phyloP scores from a whole-genome alignment of 2,113 vertebrate species.

The Urocolius indicus region DNA sequence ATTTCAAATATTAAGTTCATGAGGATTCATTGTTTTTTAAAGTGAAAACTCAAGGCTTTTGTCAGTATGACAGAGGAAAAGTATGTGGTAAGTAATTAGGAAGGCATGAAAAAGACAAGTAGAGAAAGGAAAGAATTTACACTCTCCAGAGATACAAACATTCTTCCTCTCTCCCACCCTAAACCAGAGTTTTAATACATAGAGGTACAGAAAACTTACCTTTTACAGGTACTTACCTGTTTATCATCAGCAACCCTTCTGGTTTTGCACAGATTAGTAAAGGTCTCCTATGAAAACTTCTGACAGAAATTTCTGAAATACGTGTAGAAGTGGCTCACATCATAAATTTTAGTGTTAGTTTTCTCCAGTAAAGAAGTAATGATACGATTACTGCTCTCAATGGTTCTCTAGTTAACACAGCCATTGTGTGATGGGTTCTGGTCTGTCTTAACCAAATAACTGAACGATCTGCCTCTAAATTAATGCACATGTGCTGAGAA shows the following conservation, averaged over 20 bases:
- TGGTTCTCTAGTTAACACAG: background rate
- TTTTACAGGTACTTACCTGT: background rate
- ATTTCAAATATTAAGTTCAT: background rate
- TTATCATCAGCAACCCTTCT: background rate
- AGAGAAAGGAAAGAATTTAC: background rate
- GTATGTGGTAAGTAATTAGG: background rate
- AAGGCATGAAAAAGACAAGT: background rate
- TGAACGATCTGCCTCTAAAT: background rate
- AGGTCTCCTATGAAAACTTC: background rate
- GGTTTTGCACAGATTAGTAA: background rate
- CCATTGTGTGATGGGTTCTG: background rate
- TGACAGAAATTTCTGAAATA: background rate
- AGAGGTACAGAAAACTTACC: background rate
- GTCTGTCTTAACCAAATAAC: background rate
- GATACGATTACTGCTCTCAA: background rate
- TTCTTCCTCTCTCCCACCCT: background rate
- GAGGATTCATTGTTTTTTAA: background rate
- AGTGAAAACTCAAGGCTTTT: background rate
- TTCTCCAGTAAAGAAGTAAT: background rate
- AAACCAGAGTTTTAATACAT: background rate
- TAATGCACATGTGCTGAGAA: background rate
- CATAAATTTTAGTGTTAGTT: background rate
- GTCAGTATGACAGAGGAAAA: background rate
- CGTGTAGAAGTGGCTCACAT: background rate
- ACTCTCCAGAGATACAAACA: background rate